Conservation (phyloP, 2,888 invertebrate genomes). For the Brassicogethes aeneus region DNA sequence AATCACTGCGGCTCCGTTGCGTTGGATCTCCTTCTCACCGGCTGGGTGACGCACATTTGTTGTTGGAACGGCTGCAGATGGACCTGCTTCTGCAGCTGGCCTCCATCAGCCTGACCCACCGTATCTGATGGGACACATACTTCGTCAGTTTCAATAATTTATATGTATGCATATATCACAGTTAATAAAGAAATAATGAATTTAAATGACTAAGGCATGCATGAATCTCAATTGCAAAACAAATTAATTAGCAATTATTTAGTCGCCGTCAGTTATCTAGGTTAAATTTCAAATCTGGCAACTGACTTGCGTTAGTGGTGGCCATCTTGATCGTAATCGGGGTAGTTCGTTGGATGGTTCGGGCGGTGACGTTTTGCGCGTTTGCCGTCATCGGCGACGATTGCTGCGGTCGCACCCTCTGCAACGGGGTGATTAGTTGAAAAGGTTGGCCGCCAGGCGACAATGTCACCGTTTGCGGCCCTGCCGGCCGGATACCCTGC, state of each 20-base stretch:
- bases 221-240: neutral
- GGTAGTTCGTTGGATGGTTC: conserved; percentile 36
- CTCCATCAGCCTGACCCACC: conserved; percentile 26
- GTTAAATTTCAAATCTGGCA: conserved; percentile 37
- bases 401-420: conserved; percentile 33
- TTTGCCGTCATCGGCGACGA: conserved; percentile 15
- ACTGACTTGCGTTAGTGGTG: conserved; percentile 39
- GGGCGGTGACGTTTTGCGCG: conserved; percentile 30
- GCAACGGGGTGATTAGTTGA: conserved; percentile 36
- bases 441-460: conserved; percentile 33
- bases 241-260: neutral
- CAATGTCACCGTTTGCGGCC: conserved; percentile 32
- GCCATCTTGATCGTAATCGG: conserved; percentile 40
- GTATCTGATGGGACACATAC: conserved; percentile 29
- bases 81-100: conserved; percentile 35
- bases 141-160: conserved; percentile 12
- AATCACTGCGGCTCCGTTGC: conserved; percentile 36
- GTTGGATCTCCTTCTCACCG: conserved; percentile 34
- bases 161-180: conserved; percentile 17
- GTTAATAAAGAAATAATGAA: conserved; percentile 7
- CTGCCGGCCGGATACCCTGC: conserved; percentile 31
- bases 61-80: conserved; percentile 37
- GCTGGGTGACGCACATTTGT: conserved; percentile 30
- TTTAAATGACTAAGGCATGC: conserved; percentile 5
- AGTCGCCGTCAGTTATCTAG: conserved; percentile 28